Evolutionary conservation across 2,797 vertebrate species (phyloP).

Genomic region (Sebastes minor): DNA sequence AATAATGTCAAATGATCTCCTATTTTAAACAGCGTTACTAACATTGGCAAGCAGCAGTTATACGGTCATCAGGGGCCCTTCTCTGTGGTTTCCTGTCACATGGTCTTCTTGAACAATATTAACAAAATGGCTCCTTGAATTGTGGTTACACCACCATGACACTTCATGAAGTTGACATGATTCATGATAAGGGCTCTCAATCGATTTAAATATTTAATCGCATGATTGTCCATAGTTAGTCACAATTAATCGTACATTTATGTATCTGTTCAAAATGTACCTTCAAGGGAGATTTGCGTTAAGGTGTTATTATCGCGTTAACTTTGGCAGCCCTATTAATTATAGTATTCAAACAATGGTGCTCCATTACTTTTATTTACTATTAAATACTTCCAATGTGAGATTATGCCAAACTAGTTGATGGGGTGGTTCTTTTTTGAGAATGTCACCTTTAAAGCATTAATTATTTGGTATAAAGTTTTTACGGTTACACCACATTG

Average conservation of each 20-base stretch:
- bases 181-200: neutral
- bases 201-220: too few relatives aligned
- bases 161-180: neutral
- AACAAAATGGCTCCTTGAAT: neutral
- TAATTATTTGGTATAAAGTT: neutral
- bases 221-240: too few relatives aligned
- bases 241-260: too few relatives aligned
- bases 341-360: neutral
- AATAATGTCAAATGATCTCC: neutral
- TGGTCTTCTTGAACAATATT: neutral
- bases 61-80: neutral
- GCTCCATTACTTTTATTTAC: neutral
- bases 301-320: too few relatives aligned
- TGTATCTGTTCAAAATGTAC: too few relatives aligned
- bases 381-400: neutral
- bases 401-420: neutral
- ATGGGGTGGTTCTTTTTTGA: too few relatives aligned
- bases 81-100: neutral
- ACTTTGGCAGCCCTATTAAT: neutral
- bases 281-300: too few relatives aligned
- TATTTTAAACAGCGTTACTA: neutral
- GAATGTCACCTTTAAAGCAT: neutral
- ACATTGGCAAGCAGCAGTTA: neutral
- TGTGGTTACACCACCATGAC: neutral
- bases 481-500: neutral